Percentiles rank a stretch among this genome's conserved stretches.
Evolutionary conservation across 2,888 invertebrate genomes (phyloP).

Genomic region (Trichogramma dendrolimi): DNA sequence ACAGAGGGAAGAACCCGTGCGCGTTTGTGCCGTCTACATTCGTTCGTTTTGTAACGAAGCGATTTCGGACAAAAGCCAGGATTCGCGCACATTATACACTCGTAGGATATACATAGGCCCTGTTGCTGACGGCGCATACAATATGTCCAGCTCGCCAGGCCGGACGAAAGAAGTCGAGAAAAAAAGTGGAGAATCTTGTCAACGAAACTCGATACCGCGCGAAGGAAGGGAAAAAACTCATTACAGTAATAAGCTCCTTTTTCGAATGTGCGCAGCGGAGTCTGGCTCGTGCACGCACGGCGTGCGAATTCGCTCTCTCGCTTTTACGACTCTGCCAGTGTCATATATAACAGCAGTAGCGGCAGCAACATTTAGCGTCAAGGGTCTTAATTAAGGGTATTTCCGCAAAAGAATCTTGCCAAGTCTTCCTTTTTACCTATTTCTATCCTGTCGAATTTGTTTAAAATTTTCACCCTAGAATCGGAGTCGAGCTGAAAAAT

Average conservation of each 20-base stretch:
- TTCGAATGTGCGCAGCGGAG: conserved; percentile 10
- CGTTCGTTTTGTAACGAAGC: too few species aligned
- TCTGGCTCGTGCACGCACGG: not conserved
- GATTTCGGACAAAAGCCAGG: too few species aligned
- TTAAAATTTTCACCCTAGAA: too few species aligned
- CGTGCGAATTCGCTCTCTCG: not conserved
- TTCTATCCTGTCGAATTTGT: too few species aligned
- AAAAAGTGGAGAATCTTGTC: conserved; percentile 16
- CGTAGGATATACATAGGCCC: too few species aligned
- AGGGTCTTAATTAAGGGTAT: conserved; percentile 26
- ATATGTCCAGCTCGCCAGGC: too few species aligned
- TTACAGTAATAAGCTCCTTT: conserved; percentile 25
- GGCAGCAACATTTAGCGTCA: not conserved
- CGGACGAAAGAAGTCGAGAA: not conserved
- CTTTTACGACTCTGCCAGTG: too few species aligned
- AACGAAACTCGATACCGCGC: conserved; percentile 23
- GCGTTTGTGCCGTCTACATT: not conserved
- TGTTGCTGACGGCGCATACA: too few species aligned
- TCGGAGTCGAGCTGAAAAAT: too few species aligned
- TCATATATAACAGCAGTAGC: not conserved
- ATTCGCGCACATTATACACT: too few species aligned
- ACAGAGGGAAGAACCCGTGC: not conserved
- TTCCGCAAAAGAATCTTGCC: conserved; percentile 24
- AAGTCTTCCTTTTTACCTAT: conserved; percentile 1
- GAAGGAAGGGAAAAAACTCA: conserved; percentile 19